phyloP scores from a whole-genome alignment of 2,888 invertebrate genomes.

The Synergus laeviventris region DNA sequence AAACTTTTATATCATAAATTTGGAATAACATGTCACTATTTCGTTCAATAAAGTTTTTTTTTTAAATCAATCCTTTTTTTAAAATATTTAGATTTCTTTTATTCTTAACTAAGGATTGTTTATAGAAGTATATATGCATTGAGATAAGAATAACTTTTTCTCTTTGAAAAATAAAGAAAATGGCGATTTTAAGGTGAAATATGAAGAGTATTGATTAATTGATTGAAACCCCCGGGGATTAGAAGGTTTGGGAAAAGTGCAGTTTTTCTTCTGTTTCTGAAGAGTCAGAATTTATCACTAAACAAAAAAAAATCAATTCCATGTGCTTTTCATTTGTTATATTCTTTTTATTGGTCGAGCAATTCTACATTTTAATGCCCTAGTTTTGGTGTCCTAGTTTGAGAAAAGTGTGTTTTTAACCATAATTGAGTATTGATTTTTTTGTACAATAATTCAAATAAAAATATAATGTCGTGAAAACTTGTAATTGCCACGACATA shows the following conservation, averaged over 20 bases:
- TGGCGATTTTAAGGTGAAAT: not conserved
- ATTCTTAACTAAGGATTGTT: not conserved
- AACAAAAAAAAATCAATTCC: not conserved
- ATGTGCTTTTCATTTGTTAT: not conserved
- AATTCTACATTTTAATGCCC: not conserved
- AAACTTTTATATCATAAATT: not conserved
- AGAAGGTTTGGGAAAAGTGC: not conserved
- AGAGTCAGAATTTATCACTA: not conserved
- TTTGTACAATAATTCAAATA: not conserved
- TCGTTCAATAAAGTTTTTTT: not conserved
- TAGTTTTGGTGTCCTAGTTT: not conserved
- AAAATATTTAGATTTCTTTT: not conserved
- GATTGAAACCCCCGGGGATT: slow-evolving; percentile 53
- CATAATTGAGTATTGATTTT: not conserved
- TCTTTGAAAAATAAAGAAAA: not conserved
- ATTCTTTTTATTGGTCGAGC: not conserved
- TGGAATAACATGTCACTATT: not conserved
- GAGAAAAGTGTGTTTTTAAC: not conserved
- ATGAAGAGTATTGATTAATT: slow-evolving; percentile 40
- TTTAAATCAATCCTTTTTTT: not conserved
- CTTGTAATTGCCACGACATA: not conserved
- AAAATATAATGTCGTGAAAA: not conserved
- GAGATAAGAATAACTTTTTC: not conserved
- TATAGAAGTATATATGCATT: not conserved
- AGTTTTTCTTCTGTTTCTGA: not conserved